These are phyloP conservation scores for Sitta europaea DNA, from an alignment of 2,113 vertebrate species.

Conservation along the genomic window DNA sequence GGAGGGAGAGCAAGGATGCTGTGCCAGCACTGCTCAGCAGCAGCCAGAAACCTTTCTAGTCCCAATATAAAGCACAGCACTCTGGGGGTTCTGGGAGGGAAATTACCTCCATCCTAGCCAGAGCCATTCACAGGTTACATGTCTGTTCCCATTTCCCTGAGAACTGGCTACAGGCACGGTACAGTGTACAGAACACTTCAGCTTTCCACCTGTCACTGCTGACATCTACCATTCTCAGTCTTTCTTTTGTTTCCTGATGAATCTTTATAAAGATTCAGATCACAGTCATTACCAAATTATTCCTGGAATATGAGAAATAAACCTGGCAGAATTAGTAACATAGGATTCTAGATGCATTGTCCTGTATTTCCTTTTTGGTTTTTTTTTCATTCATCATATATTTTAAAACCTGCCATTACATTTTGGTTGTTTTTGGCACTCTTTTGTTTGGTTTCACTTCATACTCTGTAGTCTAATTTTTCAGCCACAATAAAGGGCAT, in stretches of 20 bases:
- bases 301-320: not conserved
- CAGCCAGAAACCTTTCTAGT: not conserved
- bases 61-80: not conserved
- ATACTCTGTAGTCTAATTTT: not conserved
- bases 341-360: not conserved
- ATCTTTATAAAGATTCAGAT: not conserved
- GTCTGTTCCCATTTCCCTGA: not conserved
- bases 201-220: not conserved
- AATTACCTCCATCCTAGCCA: not conserved
- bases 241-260: not conserved
- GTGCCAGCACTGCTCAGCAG: not conserved
- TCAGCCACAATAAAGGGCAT: not conserved
- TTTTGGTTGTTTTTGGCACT: not conserved
- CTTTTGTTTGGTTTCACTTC: not conserved
- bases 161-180: not conserved
- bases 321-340: not conserved
- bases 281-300: not conserved
- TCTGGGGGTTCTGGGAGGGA: not conserved
- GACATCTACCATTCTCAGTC: not conserved
- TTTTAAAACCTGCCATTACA: not conserved
- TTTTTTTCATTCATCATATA: not conserved
- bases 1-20: fast-evolving
- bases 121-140: not conserved
- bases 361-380: not conserved
- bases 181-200: not conserved